Evolutionary conservation across 1,140 invertebrate genomes (phyloP).

Genomic region (Orius insidiosus): DNA sequence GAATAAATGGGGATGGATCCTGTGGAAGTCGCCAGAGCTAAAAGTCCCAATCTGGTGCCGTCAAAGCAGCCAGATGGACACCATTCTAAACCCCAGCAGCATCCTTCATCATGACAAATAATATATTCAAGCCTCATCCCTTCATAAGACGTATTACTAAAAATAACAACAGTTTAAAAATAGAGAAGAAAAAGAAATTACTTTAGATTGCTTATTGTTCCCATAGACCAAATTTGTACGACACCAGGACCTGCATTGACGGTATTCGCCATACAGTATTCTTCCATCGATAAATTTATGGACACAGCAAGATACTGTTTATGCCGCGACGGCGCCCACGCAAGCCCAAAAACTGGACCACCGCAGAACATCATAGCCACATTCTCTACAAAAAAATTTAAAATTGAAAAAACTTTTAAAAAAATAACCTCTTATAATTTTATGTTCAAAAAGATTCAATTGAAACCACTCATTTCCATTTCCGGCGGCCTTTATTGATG

Average conservation of each 20-base stretch:
- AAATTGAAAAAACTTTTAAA: too few species aligned
- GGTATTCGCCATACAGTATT: slow-evolving; percentile 24
- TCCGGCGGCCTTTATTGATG: too few species aligned
- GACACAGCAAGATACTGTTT: slow-evolving; percentile 32
- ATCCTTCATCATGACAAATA: slow-evolving; percentile 43
- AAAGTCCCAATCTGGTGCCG: slow-evolving; percentile 38
- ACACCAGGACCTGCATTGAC: slow-evolving; percentile 27
- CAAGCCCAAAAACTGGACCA: slow-evolving; percentile 37
- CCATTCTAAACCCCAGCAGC: slow-evolving; percentile 51
- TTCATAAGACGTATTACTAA: neutral
- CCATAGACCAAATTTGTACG: slow-evolving; percentile 42
- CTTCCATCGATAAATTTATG: slow-evolving; percentile 29
- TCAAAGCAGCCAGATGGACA: slow-evolving; percentile 50
- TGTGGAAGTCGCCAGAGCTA: slow-evolving; percentile 48
- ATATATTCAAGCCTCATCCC: slow-evolving; percentile 31
- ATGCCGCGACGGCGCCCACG: slow-evolving; percentile 32
- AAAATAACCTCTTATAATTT: too few species aligned
- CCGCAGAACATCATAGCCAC: slow-evolving; percentile 32
- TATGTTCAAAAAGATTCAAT: too few species aligned
- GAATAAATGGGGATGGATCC: slow-evolving; percentile 41
- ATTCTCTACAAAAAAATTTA: neutral
- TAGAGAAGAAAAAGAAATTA: slow-evolving; percentile 13
- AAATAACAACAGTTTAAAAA: too few species aligned
- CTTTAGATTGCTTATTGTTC: slow-evolving; percentile 26
- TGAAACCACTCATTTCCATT: too few species aligned